phyloP scores from a whole-genome alignment of 2,113 vertebrate genomes.

The Oreochromis spilurus region DNA sequence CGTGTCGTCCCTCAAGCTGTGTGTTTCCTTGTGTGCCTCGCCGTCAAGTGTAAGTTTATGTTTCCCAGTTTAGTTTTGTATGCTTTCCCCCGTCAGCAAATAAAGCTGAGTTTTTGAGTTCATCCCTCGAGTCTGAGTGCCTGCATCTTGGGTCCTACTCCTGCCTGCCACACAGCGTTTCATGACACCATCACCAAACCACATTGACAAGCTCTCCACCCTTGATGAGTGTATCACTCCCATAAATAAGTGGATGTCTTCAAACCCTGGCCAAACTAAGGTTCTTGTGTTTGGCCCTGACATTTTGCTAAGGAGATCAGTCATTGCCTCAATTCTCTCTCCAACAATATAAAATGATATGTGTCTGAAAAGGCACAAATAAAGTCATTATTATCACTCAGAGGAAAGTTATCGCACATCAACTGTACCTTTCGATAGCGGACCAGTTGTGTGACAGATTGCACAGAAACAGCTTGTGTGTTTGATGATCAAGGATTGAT shows the following conservation, averaged over 20 bases:
- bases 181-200: not conserved
- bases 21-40: too few relatives aligned
- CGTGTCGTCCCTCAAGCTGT: too few relatives aligned
- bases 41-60: too few relatives aligned
- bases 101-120: too few relatives aligned
- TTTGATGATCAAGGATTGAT: not conserved
- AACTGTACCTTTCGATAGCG: accelerated
- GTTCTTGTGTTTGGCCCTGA: not conserved
- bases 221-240: not conserved
- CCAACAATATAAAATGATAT: not conserved
- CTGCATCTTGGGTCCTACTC: too few relatives aligned
- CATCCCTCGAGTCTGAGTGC: too few relatives aligned
- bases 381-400: not conserved
- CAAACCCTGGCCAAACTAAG: not conserved
- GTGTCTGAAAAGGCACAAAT: not conserved
- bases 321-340: not conserved
- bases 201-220: not conserved
- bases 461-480: not conserved
- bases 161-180: too few relatives aligned
- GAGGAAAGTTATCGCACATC: not conserved
- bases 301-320: not conserved
- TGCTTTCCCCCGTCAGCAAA: too few relatives aligned
- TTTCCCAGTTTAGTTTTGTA: too few relatives aligned
- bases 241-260: not conserved
- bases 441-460: not conserved